Base-by-base conservation (phyloP, 2,888 invertebrate species). In the Drosophila yooni region DNA sequence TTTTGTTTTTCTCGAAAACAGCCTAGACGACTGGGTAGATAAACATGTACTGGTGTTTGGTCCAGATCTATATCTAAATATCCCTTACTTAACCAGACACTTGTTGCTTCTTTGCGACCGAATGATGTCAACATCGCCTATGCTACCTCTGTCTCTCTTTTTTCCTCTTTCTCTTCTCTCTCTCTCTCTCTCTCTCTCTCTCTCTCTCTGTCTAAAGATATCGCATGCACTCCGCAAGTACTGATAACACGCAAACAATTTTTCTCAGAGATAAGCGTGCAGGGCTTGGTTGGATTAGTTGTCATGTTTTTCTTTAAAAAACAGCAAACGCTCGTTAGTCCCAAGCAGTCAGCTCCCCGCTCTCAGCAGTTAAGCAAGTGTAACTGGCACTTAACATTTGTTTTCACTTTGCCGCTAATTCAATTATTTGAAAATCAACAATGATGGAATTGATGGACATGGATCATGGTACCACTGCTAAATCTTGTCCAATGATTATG, bases 401-500 rank as follows among this genome's bases (percentile, higher is more conserved):
- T 46, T 51, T 43, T 67, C 31, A 18, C 11, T 63, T 48, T 27
- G 40, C 43, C 46, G 15, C 8, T 38, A 52, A 70, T 57, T 61
- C 21, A 58, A 52, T 25, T 38, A 34, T 21, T 48, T 27, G 15
- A 54, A 56, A 54, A 40, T 36, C 18, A 27, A 31, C 56, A 43
- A 58, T 66, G 59, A 74, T 64, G 62, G 76, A 72, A n/a, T 8
- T 70, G 15, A 84, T 79, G 70, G 68, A 29, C 38, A 56, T 15
- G 56, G 56, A 27, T 56, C 70, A 0, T 21, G 31, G 0, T 13
- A n/a, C 71, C 5, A 40, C 63, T 3, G 50, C 71, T 33, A 75
- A 77, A 25, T 76, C 79, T 43, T 93, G 93, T 27, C 91, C 92
- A 31, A 93, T 93, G 93, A 92, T 92, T 34, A 93, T 93, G 93